Conservation (phyloP, 92 coral and sea anemone species). For the Porites evermanni region DNA sequence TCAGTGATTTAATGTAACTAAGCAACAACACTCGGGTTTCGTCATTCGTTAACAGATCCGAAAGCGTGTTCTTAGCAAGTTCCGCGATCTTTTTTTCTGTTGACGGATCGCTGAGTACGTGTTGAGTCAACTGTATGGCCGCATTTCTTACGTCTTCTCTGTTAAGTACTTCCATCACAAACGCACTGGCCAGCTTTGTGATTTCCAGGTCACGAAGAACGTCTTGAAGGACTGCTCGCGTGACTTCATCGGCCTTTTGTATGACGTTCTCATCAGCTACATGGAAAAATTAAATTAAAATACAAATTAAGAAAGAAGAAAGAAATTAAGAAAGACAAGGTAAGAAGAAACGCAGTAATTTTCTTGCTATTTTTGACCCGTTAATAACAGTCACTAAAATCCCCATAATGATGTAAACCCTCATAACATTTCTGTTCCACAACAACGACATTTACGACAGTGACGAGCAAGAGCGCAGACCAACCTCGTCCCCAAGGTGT, state of each 20-base stretch:
- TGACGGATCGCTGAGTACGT: constrained; percentile 78
- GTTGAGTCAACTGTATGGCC: constrained; percentile 75
- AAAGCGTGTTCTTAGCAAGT: constrained; percentile 74
- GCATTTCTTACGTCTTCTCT: constrained; percentile 83
- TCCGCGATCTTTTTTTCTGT: constrained; percentile 78
- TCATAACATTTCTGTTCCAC: too few relatives aligned
- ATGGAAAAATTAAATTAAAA: background rate
- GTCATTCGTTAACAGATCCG: constrained; percentile 59
- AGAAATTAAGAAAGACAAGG: too few relatives aligned
- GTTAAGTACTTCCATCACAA: constrained; percentile 85
- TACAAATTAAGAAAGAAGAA: background rate
- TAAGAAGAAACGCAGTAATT: too few relatives aligned
- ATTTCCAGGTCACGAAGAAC: constrained; percentile 89
- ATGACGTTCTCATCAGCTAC: constrained; percentile 97
- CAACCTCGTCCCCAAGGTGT: too few relatives aligned
- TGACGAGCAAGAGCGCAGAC: too few relatives aligned
- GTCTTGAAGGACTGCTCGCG: constrained; percentile 86
- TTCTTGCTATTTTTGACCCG: too few relatives aligned
- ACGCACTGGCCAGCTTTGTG: constrained; percentile 78
- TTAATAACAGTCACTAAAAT: too few relatives aligned
- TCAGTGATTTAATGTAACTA: constrained; percentile 72
- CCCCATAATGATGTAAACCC: too few relatives aligned
- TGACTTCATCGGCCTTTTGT: constrained; percentile 90
- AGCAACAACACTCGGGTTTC: constrained; percentile 68
- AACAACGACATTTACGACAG: too few relatives aligned